Evolutionary conservation across 64 coral and sea anemone species (phyloP).

Genomic region (Montipora capricornis): DNA sequence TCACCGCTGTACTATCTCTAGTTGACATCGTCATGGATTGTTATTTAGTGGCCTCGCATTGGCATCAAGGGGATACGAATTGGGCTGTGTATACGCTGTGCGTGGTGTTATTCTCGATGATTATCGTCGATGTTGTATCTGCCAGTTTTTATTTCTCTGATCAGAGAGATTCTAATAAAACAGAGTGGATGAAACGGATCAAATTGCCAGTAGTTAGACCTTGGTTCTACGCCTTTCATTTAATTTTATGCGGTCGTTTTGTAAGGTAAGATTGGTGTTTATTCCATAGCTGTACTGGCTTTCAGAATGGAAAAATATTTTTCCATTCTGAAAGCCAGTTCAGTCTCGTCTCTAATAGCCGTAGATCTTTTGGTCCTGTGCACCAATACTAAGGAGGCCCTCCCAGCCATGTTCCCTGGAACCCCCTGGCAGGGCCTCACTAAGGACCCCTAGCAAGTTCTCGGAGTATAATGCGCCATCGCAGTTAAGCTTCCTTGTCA

Average conservation of each 20-base stretch:
- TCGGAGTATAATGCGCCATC: too few species aligned
- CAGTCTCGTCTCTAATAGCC: too few species aligned
- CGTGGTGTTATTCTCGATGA: background rate
- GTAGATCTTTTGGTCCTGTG: too few species aligned
- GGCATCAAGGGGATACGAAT: background rate
- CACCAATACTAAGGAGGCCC: too few species aligned
- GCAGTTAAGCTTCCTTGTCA: too few species aligned
- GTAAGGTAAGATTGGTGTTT: background rate
- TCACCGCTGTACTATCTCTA: background rate
- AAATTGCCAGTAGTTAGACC: background rate
- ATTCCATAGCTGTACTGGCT: background rate
- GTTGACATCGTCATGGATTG: constrained; percentile 5
- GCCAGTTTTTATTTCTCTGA: constrained; percentile 1
- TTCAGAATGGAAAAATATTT: background rate
- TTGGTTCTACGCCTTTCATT: constrained; percentile 28
- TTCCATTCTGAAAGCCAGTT: too few species aligned
- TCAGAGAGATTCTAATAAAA: background rate
- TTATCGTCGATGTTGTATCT: constrained; percentile 3
- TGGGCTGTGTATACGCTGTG: constrained; percentile 13
- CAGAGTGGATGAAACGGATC: background rate
- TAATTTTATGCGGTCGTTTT: constrained; percentile 30
- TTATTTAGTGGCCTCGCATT: constrained; percentile 1
- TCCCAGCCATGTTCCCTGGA: too few species aligned
- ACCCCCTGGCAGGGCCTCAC: too few species aligned
- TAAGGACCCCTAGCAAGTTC: too few species aligned